Evolutionary conservation across 1,140 invertebrate species (phyloP).

Genomic region (Myzus persicae): DNA sequence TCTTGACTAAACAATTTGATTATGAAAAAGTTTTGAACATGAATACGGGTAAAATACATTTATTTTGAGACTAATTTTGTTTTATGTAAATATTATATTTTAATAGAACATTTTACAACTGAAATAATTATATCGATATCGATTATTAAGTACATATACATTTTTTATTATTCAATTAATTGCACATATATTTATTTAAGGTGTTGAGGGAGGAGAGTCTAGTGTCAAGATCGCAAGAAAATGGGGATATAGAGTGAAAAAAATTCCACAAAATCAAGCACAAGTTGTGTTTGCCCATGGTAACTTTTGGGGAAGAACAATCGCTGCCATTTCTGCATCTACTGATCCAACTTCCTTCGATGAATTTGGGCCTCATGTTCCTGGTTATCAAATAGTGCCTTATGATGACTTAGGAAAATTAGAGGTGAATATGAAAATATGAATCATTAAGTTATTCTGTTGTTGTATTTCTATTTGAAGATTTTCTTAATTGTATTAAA

Average conservation of each 20-base stretch:
- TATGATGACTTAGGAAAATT: slow-evolving; percentile 77
- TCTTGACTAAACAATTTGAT: slow-evolving; percentile 74
- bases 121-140: neutral
- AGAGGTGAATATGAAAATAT: slow-evolving; percentile 66
- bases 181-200: slow-evolving; percentile 64
- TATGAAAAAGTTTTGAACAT: slow-evolving; percentile 83
- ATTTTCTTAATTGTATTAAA: neutral
- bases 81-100: neutral
- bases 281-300: slow-evolving; percentile 77
- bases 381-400: slow-evolving; percentile 76
- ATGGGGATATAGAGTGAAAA: slow-evolving; percentile 83
- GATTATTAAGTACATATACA: neutral
- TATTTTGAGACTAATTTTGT: neutral
- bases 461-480: neutral
- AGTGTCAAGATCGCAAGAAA: slow-evolving; percentile 78
- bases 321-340: slow-evolving; percentile 80
- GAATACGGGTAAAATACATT: slow-evolving; percentile 75
- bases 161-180: neutral
- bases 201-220: slow-evolving; percentile 82
- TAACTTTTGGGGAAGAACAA: slow-evolving; percentile 85
- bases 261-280: slow-evolving; percentile 75
- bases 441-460: no score
- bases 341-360: slow-evolving; percentile 74
- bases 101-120: neutral
- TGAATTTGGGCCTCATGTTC: slow-evolving; percentile 83